Conservation (phyloP, 2,888 invertebrate species). For the Craniophora ligustri region DNA sequence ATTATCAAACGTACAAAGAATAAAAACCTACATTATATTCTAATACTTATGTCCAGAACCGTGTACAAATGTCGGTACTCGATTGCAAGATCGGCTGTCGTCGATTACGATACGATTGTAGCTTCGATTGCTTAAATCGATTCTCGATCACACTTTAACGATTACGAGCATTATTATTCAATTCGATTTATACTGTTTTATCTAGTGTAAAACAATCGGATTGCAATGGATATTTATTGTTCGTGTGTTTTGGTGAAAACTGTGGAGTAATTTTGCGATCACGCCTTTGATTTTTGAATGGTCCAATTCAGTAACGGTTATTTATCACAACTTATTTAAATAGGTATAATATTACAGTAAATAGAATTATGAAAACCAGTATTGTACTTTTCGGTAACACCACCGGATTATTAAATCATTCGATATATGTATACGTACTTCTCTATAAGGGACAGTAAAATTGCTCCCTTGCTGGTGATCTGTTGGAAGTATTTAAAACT, state of each 20-base stretch:
- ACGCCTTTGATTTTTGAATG: neutral
- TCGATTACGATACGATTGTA: slow-evolving; percentile 30
- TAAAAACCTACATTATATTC: slow-evolving; percentile 5
- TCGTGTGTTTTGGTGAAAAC: slow-evolving; percentile 11
- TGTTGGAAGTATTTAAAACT: too few relatives aligned
- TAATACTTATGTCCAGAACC: slow-evolving; percentile 3
- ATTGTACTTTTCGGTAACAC: too few relatives aligned
- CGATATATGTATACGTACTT: too few relatives aligned
- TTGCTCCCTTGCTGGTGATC: too few relatives aligned
- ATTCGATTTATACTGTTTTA: slow-evolving; percentile 29
- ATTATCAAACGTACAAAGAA: neutral
- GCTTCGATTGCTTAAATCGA: slow-evolving; percentile 39
- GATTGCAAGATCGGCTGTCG: slow-evolving; percentile 37
- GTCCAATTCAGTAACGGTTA: neutral
- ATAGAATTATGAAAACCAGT: too few relatives aligned
- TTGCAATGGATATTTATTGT: slow-evolving; percentile 4
- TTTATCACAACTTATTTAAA: neutral
- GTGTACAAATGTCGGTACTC: slow-evolving; percentile 17
- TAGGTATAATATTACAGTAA: too few relatives aligned
- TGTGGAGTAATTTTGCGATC: neutral
- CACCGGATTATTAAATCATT: too few relatives aligned
- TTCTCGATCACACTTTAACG: slow-evolving; percentile 20
- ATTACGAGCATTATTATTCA: slow-evolving; percentile 27
- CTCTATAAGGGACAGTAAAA: too few relatives aligned
- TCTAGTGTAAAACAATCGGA: slow-evolving; percentile 24